Evolutionary conservation across 1,140 invertebrate genomes (phyloP).

Genomic region (Aphaenogaster ashmeadi): DNA sequence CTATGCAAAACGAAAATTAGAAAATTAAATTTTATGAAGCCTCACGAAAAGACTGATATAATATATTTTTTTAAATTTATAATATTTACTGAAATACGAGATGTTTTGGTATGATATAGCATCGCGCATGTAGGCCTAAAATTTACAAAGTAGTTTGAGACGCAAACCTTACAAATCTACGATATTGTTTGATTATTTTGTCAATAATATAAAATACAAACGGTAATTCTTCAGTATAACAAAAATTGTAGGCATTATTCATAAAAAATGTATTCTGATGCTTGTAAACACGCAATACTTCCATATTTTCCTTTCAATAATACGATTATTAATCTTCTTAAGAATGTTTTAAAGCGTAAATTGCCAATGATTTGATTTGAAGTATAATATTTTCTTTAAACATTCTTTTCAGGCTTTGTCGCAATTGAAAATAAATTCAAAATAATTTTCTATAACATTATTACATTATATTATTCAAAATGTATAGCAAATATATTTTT

Average conservation of each 20-base stretch:
- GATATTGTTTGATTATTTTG: neutral
- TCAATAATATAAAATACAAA: neutral
- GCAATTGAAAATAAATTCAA: neutral
- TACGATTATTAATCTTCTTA: neutral
- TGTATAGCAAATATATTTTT: neutral
- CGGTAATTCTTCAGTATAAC: neutral
- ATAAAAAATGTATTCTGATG: neutral
- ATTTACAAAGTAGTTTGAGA: constrained; percentile 11
- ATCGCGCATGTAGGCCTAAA: constrained; percentile 3
- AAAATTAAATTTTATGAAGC: neutral
- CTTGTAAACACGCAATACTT: neutral
- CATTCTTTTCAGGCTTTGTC: neutral
- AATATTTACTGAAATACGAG: neutral
- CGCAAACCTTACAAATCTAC: neutral
- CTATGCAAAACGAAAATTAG: constrained; percentile 13
- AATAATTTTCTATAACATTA: neutral
- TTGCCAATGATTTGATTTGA: neutral
- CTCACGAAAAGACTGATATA: neutral
- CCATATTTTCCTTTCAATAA: neutral
- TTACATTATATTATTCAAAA: constrained; percentile 5
- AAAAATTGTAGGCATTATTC: neutral
- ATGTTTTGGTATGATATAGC: neutral
- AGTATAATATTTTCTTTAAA: neutral
- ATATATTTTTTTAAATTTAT: neutral
- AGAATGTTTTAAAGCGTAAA: neutral